Conservation (phyloP, 37 sponge, comb jelly and placozoan genomes). For the Aphrocallistes beatrix region DNA sequence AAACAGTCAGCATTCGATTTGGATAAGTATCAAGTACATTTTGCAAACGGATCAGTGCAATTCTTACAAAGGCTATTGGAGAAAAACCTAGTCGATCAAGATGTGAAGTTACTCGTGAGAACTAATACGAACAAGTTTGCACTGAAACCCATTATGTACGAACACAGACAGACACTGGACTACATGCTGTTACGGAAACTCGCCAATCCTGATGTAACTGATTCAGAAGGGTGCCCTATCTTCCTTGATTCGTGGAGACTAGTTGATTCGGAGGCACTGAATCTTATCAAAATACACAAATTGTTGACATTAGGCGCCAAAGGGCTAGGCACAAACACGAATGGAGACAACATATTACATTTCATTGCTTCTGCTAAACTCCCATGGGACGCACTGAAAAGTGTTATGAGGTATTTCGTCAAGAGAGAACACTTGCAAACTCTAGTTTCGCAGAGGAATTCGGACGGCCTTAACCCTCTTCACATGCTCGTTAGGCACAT, state of each 20-base stretch:
- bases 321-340: not conserved
- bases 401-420: not conserved
- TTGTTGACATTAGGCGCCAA: not conserved
- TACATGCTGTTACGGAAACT: not conserved
- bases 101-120: not conserved
- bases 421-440: not conserved
- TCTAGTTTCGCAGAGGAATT: not conserved
- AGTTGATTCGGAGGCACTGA: not conserved
- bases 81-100: not conserved
- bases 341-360: not conserved
- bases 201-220: not conserved
- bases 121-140: not conserved
- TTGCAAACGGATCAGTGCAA: not conserved
- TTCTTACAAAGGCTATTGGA: not conserved
- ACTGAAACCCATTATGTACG: not conserved
- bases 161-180: not conserved
- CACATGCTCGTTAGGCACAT: not conserved
- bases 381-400: not conserved
- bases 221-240: not conserved
- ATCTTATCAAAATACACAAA: not conserved
- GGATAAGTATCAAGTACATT: not conserved
- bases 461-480: not conserved
- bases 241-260: not conserved
- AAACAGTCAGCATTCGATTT: not conserved
- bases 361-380: not conserved